phyloP scores from a whole-genome alignment of 1,140 invertebrate species.

The Melanaphis sacchari region DNA sequence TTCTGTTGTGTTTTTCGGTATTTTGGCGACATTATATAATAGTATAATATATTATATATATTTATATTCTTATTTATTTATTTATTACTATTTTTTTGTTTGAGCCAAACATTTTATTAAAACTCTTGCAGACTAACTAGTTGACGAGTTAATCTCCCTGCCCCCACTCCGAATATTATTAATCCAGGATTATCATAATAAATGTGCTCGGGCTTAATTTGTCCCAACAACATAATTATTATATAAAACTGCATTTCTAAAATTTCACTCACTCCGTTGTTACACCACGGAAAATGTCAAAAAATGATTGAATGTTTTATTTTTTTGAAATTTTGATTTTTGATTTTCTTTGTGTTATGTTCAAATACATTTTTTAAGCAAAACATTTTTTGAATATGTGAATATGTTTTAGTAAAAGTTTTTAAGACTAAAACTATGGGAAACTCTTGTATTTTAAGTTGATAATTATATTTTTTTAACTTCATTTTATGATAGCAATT shows the following conservation, averaged over 20 bases:
- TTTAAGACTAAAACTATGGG: not conserved
- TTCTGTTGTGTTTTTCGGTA: not conserved
- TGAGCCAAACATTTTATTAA: not conserved
- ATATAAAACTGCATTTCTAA: not conserved
- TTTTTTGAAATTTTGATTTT: not conserved
- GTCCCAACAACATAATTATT: not conserved
- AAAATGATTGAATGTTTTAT: not conserved
- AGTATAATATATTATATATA: too few relatives aligned
- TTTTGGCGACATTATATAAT: not conserved
- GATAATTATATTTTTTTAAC: not conserved
- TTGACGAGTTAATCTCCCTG: not conserved
- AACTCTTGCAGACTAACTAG: not conserved
- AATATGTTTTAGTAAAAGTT: not conserved
- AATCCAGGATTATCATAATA: conserved; percentile 45
- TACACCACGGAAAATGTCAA: not conserved
- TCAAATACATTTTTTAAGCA: not conserved
- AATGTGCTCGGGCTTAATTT: conserved; percentile 46
- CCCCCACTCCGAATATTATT: not conserved
- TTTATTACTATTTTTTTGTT: not conserved
- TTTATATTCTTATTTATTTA: not conserved
- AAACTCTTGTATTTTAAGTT: not conserved
- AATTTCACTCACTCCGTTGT: not conserved
- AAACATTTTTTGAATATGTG: not conserved
- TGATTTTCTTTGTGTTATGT: not conserved
- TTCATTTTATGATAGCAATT: not conserved